phyloP scores from a whole-genome alignment of 2,113 vertebrate species.

The Alouatta palliata region DNA sequence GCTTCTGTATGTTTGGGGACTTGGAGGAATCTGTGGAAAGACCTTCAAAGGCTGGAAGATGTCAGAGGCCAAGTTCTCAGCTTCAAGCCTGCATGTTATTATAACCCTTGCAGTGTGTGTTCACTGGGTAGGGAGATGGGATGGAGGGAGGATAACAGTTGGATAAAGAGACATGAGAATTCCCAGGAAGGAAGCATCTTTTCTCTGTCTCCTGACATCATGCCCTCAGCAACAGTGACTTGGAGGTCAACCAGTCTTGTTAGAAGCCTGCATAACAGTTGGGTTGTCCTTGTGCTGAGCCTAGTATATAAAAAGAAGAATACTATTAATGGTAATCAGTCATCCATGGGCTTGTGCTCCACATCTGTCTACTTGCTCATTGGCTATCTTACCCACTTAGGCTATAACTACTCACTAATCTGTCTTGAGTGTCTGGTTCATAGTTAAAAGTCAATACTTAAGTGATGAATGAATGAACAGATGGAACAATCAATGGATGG shows the following conservation, averaged over 20 bases:
- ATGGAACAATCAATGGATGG: neutral
- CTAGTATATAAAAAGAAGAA: neutral
- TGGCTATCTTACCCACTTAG: neutral
- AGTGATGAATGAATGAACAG: accelerated
- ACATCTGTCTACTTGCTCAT: neutral
- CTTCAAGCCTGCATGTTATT: neutral
- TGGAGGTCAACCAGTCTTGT: neutral
- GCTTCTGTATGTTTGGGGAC: neutral
- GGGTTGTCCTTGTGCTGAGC: neutral
- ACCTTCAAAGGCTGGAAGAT: neutral
- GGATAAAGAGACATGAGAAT: neutral
- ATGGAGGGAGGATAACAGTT: neutral
- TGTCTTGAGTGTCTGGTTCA: neutral
- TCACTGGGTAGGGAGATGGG: neutral
- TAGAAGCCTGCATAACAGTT: neutral
- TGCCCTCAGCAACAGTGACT: neutral
- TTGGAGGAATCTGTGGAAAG: neutral
- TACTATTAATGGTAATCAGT: neutral
- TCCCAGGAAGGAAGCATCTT: neutral
- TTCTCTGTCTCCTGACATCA: neutral
- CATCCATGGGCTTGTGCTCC: neutral
- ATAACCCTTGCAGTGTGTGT: neutral
- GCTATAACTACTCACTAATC: neutral
- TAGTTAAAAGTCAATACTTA: neutral
- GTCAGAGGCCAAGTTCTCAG: neutral